Conservation (phyloP, 1,140 invertebrate species). For the Hycleus cichorii region DNA sequence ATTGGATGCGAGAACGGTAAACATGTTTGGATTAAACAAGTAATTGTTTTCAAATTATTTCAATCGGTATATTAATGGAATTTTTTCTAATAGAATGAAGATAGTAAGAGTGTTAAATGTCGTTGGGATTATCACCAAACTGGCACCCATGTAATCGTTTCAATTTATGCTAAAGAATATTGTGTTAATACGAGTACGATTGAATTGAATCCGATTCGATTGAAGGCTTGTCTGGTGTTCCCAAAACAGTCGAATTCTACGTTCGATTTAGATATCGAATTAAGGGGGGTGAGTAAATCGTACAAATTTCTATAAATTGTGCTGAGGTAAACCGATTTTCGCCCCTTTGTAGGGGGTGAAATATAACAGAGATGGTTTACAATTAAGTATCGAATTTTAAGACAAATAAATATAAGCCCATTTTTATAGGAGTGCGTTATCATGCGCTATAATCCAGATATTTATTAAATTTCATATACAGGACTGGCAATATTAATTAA, state of each 20-base stretch:
- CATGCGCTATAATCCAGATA: too few relatives aligned
- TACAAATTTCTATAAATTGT: too few relatives aligned
- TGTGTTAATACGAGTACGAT: conserved; percentile 67
- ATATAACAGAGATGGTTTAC: too few relatives aligned
- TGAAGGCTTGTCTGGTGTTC: conserved; percentile 73
- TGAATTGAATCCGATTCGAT: conserved; percentile 76
- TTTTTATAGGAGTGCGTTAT: too few relatives aligned
- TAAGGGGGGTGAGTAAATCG: conserved; percentile 64
- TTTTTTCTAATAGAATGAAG: conserved; percentile 40
- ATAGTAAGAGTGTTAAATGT: conserved; percentile 60
- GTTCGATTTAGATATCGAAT: conserved; percentile 74
- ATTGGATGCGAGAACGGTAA: conserved; percentile 71
- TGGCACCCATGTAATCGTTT: conserved; percentile 68
- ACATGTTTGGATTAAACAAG: conserved; percentile 83
- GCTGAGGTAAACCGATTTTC: too few relatives aligned
- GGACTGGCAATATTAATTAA: too few relatives aligned
- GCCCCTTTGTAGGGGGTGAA: too few relatives aligned
- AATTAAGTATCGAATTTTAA: too few relatives aligned
- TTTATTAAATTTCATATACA: too few relatives aligned
- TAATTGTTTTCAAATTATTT: conserved; percentile 36
- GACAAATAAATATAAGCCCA: too few relatives aligned
- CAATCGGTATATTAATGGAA: background rate
- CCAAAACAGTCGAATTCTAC: conserved; percentile 63
- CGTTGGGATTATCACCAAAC: conserved; percentile 94
- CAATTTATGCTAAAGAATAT: conserved; percentile 87